Conservation (phyloP, 1,140 invertebrate genomes). For the Eciton burchellii region DNA sequence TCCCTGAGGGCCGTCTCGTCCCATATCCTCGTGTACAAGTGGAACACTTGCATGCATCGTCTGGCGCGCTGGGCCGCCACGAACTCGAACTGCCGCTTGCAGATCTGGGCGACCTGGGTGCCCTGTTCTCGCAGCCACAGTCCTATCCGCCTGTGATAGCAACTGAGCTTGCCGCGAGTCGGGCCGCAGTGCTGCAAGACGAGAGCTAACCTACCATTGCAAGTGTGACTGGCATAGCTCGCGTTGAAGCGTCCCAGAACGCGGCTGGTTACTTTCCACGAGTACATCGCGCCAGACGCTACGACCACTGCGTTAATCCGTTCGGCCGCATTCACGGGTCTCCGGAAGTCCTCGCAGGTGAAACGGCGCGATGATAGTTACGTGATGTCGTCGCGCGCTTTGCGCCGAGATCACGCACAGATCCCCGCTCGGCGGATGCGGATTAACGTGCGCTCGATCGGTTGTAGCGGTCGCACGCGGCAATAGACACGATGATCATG, state of each 20-base stretch:
- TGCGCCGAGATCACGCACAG: too few species aligned
- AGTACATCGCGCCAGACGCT: slow-evolving; percentile 53
- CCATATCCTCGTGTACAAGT: slow-evolving; percentile 88
- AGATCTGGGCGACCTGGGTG: slow-evolving; percentile 81
- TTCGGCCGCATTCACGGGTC: not conserved
- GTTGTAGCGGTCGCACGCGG: too few species aligned
- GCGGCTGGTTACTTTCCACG: slow-evolving; percentile 36
- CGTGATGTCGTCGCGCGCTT: too few species aligned
- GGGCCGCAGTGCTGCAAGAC: slow-evolving; percentile 32
- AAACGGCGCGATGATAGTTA: too few species aligned
- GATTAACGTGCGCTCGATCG: too few species aligned
- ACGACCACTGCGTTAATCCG: not conserved
- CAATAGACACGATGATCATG: too few species aligned
- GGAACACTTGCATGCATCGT: slow-evolving; percentile 87
- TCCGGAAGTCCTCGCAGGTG: too few species aligned
- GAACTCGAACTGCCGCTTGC: slow-evolving; percentile 88
- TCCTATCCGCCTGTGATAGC: slow-evolving; percentile 59
- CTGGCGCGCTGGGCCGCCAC: slow-evolving; percentile 88
- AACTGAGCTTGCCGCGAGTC: slow-evolving; percentile 45
- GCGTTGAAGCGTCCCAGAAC: slow-evolving; percentile 39
- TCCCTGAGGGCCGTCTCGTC: slow-evolving; percentile 87
- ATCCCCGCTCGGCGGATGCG: too few species aligned
- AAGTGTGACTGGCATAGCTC: not conserved
- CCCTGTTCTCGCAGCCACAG: slow-evolving; percentile 78
- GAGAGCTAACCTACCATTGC: slow-evolving; percentile 42